Conservation (phyloP, 1,140 invertebrate species). For the Belonocnema kinseyi region DNA sequence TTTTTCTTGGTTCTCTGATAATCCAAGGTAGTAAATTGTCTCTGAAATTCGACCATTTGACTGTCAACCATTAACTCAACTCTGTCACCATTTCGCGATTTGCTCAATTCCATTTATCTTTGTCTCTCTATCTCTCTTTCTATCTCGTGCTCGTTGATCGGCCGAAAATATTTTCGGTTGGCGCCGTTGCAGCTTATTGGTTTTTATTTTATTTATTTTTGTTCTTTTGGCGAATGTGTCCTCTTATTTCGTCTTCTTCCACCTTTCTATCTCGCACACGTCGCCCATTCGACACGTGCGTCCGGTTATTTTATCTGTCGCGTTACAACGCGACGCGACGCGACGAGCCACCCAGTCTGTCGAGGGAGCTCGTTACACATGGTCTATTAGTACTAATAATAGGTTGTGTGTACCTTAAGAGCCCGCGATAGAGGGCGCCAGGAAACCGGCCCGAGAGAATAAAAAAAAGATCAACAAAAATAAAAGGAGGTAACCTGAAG, state of each 20-base stretch:
- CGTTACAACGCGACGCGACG: background rate
- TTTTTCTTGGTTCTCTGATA: background rate
- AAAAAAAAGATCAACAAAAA: background rate
- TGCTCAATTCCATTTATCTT: slow-evolving; percentile 26
- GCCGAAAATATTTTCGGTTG: slow-evolving; percentile 10
- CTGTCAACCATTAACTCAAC: slow-evolving; percentile 21
- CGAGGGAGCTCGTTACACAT: slow-evolving; percentile 12
- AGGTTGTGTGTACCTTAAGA: slow-evolving; percentile 4
- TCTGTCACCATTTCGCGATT: slow-evolving; percentile 28
- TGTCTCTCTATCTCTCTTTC: background rate
- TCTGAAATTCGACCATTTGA: slow-evolving; percentile 19
- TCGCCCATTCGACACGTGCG: slow-evolving; percentile 25
- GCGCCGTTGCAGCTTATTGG: background rate
- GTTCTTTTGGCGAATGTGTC: background rate
- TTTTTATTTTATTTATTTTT: background rate
- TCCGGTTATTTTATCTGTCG: slow-evolving; percentile 31
- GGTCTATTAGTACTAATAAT: slow-evolving; percentile 28
- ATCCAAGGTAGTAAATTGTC: slow-evolving; percentile 2
- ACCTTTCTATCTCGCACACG: background rate
- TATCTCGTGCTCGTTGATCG: background rate
- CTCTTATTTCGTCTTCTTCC: slow-evolving; percentile 15
- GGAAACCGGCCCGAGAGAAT: background rate
- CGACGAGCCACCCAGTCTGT: slow-evolving; percentile 22
- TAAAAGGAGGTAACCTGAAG: background rate
- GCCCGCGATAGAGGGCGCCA: background rate